Conservation (phyloP, 1,140 invertebrate species). For the Watersipora subatra region DNA sequence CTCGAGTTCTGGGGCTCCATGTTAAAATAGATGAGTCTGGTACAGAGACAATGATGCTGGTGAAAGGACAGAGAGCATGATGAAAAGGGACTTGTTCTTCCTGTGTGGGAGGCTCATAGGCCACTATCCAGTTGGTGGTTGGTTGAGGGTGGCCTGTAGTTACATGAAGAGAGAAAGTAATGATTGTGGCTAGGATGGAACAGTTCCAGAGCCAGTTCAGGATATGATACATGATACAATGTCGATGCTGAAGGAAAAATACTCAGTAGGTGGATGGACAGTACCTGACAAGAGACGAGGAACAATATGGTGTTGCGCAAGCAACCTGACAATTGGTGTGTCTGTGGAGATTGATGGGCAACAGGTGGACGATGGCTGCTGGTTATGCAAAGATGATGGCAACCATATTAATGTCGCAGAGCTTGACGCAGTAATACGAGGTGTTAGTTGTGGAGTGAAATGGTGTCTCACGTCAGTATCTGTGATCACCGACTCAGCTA, state of each 20-base stretch:
- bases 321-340: not conserved
- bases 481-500: constrained; percentile 4
- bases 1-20: not conserved
- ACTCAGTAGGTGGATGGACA: not conserved
- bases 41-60: not conserved
- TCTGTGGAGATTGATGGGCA: not conserved
- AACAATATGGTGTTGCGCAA: not conserved
- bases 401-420: constrained; percentile 4
- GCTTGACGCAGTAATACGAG: constrained; percentile 2
- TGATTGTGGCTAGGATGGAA: not conserved
- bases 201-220: not conserved
- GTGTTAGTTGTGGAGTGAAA: not conserved
- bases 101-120: not conserved
- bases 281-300: not conserved
- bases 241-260: not conserved
- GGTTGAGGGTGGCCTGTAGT: constrained; percentile 1
- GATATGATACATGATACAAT: not conserved
- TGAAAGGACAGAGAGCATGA: not conserved
- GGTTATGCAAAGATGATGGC: not conserved
- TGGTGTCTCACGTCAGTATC: constrained; percentile 2
- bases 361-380: not conserved
- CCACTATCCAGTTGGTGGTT: constrained; percentile 1
- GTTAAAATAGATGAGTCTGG: not conserved
- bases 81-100: not conserved
- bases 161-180: not conserved